Percentiles rank a stretch among this genome's conserved stretches.
These are phyloP conservation scores for Podilymbus podiceps DNA, from an alignment of 2,113 vertebrate genomes.

Conservation along the genomic window DNA sequence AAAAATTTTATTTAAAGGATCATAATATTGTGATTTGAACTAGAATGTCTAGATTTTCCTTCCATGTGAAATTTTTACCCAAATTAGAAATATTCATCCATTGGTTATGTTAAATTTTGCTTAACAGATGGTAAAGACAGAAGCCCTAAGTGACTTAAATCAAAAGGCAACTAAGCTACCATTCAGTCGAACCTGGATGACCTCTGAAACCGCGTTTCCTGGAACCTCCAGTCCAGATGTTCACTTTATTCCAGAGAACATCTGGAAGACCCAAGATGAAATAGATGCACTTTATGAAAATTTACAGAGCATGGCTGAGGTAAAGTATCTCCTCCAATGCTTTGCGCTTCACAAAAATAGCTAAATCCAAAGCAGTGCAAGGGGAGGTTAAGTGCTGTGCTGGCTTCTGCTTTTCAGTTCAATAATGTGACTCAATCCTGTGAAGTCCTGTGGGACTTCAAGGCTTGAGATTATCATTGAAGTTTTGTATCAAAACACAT, in stretches of 20 bases:
- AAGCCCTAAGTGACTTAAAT: slow-evolving; percentile 4
- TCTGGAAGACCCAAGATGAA: slow-evolving; percentile 75
- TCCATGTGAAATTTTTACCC: background rate
- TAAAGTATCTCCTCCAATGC: background rate
- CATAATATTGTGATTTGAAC: background rate
- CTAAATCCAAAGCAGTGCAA: background rate
- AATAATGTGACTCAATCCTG: background rate
- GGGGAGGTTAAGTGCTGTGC: background rate
- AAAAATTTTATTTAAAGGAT: background rate
- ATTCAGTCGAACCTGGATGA: slow-evolving; percentile 62
- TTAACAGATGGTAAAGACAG: slow-evolving; percentile 40
- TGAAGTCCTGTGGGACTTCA: background rate
- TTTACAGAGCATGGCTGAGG: slow-evolving; percentile 78
- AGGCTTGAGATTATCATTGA: background rate
- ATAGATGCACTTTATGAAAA: slow-evolving; percentile 75
- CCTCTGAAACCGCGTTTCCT: slow-evolving; percentile 61
- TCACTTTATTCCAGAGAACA: slow-evolving; percentile 78
- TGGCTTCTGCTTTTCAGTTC: background rate
- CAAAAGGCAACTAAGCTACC: slow-evolving; percentile 46
- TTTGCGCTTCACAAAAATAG: background rate
- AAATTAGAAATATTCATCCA: background rate
- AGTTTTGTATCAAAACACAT: background rate
- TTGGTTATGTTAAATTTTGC: background rate
- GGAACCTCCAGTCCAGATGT: slow-evolving; percentile 58
- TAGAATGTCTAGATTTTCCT: background rate